These are phyloP conservation scores for Semnornis frantzii DNA, from an alignment of 2,113 vertebrate species.

Conservation along the genomic window DNA sequence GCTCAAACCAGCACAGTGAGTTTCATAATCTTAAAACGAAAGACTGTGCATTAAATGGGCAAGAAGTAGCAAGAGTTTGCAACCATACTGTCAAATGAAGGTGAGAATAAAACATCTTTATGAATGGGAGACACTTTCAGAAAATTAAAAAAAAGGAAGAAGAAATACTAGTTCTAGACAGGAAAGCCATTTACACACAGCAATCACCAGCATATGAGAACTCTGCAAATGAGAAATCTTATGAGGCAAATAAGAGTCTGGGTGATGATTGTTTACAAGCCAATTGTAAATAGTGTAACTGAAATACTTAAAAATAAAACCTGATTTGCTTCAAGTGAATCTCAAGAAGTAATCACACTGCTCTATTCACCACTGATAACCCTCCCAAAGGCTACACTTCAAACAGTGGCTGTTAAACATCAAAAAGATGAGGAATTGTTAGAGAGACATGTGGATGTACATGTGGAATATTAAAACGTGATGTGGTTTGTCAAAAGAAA, in stretches of 20 bases:
- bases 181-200: not conserved
- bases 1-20: too few species aligned
- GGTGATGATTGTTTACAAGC: not conserved
- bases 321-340: not conserved
- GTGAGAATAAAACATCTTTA: not conserved
- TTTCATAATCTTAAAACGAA: not conserved
- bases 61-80: fast-evolving
- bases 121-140: not conserved
- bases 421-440: not conserved
- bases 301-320: not conserved
- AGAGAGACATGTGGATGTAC: not conserved
- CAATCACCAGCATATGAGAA: not conserved
- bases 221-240: too few species aligned
- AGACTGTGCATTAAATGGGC: not conserved
- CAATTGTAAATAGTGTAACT: not conserved
- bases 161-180: not conserved
- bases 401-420: not conserved
- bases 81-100: not conserved
- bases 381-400: not conserved
- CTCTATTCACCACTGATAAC: not conserved
- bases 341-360: not conserved
- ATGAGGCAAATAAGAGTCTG: not conserved
- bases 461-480: not conserved
- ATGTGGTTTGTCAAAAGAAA: not conserved
- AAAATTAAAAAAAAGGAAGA: not conserved